Evolutionary conservation across 1,140 invertebrate species (phyloP).

Genomic region (Euborellia annulipes): DNA sequence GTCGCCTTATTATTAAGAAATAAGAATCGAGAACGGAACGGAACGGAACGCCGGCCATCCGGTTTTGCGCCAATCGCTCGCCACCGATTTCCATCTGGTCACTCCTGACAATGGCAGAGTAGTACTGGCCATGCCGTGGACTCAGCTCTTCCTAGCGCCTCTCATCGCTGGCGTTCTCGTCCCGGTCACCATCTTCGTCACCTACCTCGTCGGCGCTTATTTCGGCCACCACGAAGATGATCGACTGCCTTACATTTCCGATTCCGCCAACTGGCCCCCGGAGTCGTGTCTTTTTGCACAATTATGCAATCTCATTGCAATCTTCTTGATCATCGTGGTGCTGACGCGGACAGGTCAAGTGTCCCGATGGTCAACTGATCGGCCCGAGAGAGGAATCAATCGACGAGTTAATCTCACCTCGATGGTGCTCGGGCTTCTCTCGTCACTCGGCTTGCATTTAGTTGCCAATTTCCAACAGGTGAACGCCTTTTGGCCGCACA

Average conservation of each 20-base stretch:
- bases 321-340: constrained; percentile 17
- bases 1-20: too few relatives aligned
- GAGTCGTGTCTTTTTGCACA: constrained; percentile 9
- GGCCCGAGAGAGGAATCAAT: constrained; percentile 15
- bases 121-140: too few relatives aligned
- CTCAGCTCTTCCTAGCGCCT: too few relatives aligned
- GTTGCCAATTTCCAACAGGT: constrained; percentile 23
- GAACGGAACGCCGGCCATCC: too few relatives aligned
- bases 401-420: constrained; percentile 13
- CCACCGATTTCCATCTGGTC: too few relatives aligned
- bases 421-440: constrained; percentile 16
- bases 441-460: constrained; percentile 22
- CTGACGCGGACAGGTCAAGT: constrained; percentile 22
- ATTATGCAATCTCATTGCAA: not conserved
- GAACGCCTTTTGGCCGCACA: constrained; percentile 19
- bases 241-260: constrained; percentile 9
- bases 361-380: constrained; percentile 20
- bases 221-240: too few relatives aligned
- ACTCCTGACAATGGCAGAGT: too few relatives aligned
- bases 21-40: too few relatives aligned
- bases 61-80: too few relatives aligned
- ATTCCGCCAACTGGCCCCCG: constrained; percentile 22
- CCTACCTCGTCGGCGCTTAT: too few relatives aligned
- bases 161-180: too few relatives aligned
- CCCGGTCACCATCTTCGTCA: too few relatives aligned